Evolutionary conservation across 2,888 invertebrate genomes (phyloP).

Genomic region (Andrena chrysosceles): DNA sequence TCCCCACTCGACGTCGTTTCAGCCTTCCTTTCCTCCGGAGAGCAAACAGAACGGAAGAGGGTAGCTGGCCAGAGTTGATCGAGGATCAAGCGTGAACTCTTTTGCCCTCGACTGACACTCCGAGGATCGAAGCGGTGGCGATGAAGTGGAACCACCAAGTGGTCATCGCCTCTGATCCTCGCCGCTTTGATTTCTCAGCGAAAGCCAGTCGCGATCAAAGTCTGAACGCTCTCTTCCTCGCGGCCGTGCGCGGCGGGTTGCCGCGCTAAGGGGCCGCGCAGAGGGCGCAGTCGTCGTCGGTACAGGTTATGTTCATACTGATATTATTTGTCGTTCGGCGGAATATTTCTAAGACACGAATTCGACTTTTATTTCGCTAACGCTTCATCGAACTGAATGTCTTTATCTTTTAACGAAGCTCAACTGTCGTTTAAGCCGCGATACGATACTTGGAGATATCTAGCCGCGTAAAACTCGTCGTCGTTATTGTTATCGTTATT

Average conservation of each 20-base stretch:
- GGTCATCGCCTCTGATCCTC: neutral
- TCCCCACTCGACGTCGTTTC: neutral
- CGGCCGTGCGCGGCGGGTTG: neutral
- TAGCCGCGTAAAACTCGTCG: neutral
- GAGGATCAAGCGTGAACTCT: neutral
- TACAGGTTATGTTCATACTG: neutral
- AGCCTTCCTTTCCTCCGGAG: neutral
- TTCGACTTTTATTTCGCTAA: neutral
- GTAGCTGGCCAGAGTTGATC: neutral
- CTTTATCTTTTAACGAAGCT: conserved; percentile 3
- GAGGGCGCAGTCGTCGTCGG: neutral
- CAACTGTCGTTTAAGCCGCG: neutral
- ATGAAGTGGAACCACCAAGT: neutral
- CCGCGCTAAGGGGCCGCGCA: neutral
- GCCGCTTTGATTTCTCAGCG: neutral
- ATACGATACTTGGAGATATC: neutral
- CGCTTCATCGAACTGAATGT: conserved; percentile 7
- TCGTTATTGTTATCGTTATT: conserved; percentile 31
- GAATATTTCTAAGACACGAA: neutral
- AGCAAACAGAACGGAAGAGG: neutral
- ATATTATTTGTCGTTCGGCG: neutral
- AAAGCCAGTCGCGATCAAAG: neutral
- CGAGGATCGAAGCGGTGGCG: conserved; percentile 3
- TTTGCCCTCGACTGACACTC: conserved; percentile 15
- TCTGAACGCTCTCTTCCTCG: neutral